Evolutionary conservation across 2,797 vertebrate species (phyloP).

Genomic region (Cirrhinus mrigala): DNA sequence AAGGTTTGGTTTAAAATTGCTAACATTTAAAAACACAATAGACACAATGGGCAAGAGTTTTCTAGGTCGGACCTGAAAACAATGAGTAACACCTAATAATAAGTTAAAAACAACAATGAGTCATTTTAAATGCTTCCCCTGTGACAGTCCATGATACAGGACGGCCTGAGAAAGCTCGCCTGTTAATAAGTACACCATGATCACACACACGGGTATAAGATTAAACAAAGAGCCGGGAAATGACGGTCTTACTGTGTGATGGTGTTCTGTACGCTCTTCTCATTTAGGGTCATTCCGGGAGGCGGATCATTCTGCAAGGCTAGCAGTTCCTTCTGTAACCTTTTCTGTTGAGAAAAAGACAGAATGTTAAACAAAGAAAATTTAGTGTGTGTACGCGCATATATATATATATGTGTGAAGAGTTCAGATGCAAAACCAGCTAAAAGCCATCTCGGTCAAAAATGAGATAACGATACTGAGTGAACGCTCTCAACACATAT

Average conservation of each 20-base stretch:
- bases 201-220: constrained; percentile 26
- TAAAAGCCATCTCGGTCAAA: no score
- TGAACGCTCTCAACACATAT: no score
- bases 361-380: constrained; percentile 39
- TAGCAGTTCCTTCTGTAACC: constrained; percentile 98
- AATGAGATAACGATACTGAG: no score
- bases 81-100: background rate
- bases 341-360: constrained; percentile 84
- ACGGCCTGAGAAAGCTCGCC: background rate
- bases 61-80: background rate
- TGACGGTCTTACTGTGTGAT: constrained; percentile 91
- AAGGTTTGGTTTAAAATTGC: background rate
- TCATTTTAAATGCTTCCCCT: background rate
- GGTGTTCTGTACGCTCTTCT: constrained; percentile 98
- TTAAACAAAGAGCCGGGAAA: constrained; percentile 9
- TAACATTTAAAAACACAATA: background rate
- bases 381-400: background rate
- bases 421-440: no score
- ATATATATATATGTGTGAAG: no score
- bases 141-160: background rate
- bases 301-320: constrained; percentile 98
- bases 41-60: background rate
- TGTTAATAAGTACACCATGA: constrained; percentile 31
- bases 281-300: constrained; percentile 98
- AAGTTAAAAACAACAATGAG: background rate